These are phyloP conservation scores for Leguminivora glycinivorella DNA, from an alignment of 1,140 invertebrate species.

Conservation along the genomic window DNA sequence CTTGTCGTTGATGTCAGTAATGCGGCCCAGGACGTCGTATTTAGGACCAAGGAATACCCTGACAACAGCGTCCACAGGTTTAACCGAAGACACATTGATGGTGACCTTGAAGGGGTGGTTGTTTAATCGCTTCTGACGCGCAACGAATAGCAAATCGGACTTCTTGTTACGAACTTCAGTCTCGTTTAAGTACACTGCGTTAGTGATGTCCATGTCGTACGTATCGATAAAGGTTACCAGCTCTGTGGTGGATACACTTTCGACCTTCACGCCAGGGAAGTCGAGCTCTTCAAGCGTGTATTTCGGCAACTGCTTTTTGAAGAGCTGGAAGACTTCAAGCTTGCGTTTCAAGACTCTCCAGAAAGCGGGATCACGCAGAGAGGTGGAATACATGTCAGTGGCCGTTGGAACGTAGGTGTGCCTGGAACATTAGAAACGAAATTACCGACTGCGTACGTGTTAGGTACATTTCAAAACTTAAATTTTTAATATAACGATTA, in stretches of 20 bases:
- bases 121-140: slow-evolving; percentile 76
- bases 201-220: slow-evolving; percentile 83
- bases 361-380: slow-evolving; percentile 84
- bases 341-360: slow-evolving; percentile 82
- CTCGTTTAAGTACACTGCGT: slow-evolving; percentile 77
- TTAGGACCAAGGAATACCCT: slow-evolving; percentile 82
- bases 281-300: slow-evolving; percentile 82
- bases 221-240: slow-evolving; percentile 86
- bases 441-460: not conserved
- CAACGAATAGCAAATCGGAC: slow-evolving; percentile 67
- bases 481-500: not conserved
- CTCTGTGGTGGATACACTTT: slow-evolving; percentile 81
- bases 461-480: not conserved
- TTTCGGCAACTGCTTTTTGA: slow-evolving; percentile 76
- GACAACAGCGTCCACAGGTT: slow-evolving; percentile 76
- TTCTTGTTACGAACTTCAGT: slow-evolving; percentile 66
- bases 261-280: slow-evolving; percentile 83
- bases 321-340: slow-evolving; percentile 72
- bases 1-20: slow-evolving; percentile 78
- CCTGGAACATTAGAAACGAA: slow-evolving; percentile 50
- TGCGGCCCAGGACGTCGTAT: slow-evolving; percentile 77
- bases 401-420: slow-evolving; percentile 72
- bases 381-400: slow-evolving; percentile 76
- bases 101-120: slow-evolving; percentile 81
- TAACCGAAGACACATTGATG: slow-evolving; percentile 79